Evolutionary conservation across 2,113 vertebrate species (phyloP).

Genomic region (Crotalus viridis): DNA sequence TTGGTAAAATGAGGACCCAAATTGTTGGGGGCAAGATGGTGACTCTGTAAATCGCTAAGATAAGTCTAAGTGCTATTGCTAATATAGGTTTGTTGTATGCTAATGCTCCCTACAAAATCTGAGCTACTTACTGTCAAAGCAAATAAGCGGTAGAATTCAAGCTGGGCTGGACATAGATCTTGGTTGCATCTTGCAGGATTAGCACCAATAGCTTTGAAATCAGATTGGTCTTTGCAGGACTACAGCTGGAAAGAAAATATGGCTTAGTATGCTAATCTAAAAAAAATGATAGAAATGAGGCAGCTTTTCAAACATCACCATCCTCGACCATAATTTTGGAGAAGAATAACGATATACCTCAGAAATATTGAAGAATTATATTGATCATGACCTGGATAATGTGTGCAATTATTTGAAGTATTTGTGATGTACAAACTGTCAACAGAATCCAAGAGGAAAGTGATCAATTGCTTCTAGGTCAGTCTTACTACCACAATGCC

Average conservation of each 20-base stretch:
- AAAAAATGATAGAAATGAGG: not conserved
- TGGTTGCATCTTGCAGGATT: not conserved
- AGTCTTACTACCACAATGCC: not conserved
- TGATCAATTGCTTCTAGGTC: not conserved
- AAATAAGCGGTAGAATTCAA: no score
- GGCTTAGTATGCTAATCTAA: not conserved
- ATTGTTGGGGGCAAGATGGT: no score
- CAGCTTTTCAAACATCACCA: no score
- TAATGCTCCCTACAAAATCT: no score
- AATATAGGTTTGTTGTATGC: no score
- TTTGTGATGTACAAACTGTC: not conserved
- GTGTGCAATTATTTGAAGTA: not conserved
- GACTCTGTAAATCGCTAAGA: no score
- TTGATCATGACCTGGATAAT: not conserved
- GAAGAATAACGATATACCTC: not conserved
- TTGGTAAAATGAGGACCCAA: no score
- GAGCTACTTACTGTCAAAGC: no score
- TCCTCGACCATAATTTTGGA: not conserved
- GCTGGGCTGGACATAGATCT: no score
- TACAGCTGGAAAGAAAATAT: not conserved
- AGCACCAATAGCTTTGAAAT: not conserved
- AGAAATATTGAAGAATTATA: not conserved
- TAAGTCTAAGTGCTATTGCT: no score
- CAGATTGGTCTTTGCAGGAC: not conserved
- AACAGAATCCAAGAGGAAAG: not conserved